phyloP scores from a whole-genome alignment of 2,888 invertebrate species.

The Yponomeuta evonymella region DNA sequence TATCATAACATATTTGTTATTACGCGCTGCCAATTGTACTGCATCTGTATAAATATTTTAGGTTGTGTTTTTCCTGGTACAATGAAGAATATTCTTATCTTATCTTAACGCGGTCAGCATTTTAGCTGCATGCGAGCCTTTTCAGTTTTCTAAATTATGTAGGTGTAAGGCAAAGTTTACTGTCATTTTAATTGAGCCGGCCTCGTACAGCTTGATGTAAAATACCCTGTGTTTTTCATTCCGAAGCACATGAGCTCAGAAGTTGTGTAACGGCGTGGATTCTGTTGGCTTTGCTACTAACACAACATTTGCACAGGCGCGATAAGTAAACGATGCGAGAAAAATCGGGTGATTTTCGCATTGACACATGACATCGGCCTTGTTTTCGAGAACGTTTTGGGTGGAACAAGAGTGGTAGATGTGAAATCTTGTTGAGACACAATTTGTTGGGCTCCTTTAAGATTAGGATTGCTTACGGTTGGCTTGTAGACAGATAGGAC shows the following conservation, averaged over 20 bases:
- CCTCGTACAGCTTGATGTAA: not conserved
- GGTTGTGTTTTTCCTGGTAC: too few species aligned
- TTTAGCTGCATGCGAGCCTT: too few species aligned
- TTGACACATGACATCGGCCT: not conserved
- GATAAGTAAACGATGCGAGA: constrained; percentile 8
- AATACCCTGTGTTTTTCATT: not conserved
- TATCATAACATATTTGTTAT: too few species aligned
- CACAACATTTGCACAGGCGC: constrained; percentile 12
- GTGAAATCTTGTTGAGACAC: not conserved
- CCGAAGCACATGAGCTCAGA: not conserved
- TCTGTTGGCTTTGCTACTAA: constrained; percentile 5
- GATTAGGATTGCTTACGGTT: not conserved
- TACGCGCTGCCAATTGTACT: too few species aligned
- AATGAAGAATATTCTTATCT: too few species aligned
- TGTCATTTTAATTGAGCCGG: not conserved
- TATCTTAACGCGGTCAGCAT: too few species aligned
- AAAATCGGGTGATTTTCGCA: not conserved
- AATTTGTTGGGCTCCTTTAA: not conserved
- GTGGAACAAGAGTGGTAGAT: not conserved
- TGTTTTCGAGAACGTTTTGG: not conserved
- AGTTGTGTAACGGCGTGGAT: constrained; percentile 6
- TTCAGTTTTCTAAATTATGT: too few species aligned
- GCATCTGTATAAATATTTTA: too few species aligned
- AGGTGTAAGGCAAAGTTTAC: too few species aligned
- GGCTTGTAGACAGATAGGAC: not conserved